A percentile compares a stretch with the other conserved stretches of the same genome.
These are phyloP conservation scores for Neoitamus cyanurus DNA, from an alignment of 2,888 invertebrate species.

Conservation along the genomic window DNA sequence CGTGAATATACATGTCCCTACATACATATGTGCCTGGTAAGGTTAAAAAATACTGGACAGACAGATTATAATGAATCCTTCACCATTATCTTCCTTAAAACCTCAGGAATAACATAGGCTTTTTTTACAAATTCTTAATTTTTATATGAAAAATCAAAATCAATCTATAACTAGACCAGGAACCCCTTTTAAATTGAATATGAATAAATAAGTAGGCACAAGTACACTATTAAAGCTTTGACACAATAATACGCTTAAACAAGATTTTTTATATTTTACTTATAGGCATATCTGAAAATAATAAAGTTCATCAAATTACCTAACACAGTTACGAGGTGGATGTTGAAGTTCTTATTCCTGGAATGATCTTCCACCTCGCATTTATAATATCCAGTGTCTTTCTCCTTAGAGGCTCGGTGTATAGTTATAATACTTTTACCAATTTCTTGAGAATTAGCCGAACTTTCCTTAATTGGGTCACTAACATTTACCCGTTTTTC, in stretches of 20 bases:
- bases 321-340: constrained; percentile 41
- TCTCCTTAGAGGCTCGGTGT: constrained; percentile 25
- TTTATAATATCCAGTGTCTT: constrained; percentile 52
- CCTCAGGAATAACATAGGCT: too few relatives aligned
- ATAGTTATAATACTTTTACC: constrained; percentile 48
- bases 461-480: constrained; percentile 29
- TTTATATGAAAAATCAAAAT: too few relatives aligned
- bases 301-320: constrained; percentile 24
- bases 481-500: constrained; percentile 46
- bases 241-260: not conserved
- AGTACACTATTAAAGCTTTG: not conserved
- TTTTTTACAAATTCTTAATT: too few relatives aligned
- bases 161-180: too few relatives aligned
- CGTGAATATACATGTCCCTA: too few relatives aligned
- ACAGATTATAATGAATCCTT: too few relatives aligned
- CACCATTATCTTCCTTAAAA: too few relatives aligned
- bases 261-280: not conserved
- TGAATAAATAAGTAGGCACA: not conserved
- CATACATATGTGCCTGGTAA: too few relatives aligned
- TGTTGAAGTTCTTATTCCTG: constrained; percentile 35
- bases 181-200: too few relatives aligned
- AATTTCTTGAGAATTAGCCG: constrained; percentile 15
- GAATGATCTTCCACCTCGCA: constrained; percentile 50
- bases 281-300: too few relatives aligned
- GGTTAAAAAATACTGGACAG: too few relatives aligned